Base-by-base conservation (phyloP, 2,888 invertebrate species). In the Andrena bucephala region DNA sequence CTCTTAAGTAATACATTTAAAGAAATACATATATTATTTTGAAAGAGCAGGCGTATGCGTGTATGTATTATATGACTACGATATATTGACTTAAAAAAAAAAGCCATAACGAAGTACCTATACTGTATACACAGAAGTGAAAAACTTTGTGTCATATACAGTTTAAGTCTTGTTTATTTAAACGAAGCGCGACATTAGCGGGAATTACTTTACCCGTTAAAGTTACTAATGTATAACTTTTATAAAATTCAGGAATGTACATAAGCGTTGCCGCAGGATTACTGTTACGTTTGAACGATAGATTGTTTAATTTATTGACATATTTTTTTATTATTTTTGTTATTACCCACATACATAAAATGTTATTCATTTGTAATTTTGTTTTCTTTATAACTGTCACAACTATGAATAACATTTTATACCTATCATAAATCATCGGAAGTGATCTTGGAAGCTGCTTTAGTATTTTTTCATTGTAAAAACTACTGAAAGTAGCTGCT, bases 391-490 rank as follows among this genome's bases (percentile, higher is more conserved):
- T 27, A 68, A 20, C 16, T 65, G n/a, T 24, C 50, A 54, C 16
- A 10, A 16, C n/a, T 16, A 24, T n/a, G 31, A 77, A 42, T 42
- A 52, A 68, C 20, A 68, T n/a, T 68, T 68, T 52, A 29, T 42
- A n/a, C 16, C 66, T 67, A 72, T n/a, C 42, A 36, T 27, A 54
- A 71, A 62, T 33, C 4, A 60, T 33, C 20, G 6, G 8, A 76
- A 60, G 16, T 54, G 52, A 54, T 20, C 31, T 62, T 27, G 10
- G 16, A 67, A 50, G 59, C 65, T 67, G 33, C 67, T 77, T 77
- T 77, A 80, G 50, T 72, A 72, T 71, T 68, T 57, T 57, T 8
- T 71, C 48, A 67, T 62, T 57, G 27, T 63, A 52, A 79, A 72
- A 66, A 42, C 5, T 68, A 57, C 54, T 77, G 67, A 48, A 81